These are phyloP conservation scores for Spea bombifrons DNA, from an alignment of 2,113 vertebrate genomes.

Conservation along the genomic window DNA sequence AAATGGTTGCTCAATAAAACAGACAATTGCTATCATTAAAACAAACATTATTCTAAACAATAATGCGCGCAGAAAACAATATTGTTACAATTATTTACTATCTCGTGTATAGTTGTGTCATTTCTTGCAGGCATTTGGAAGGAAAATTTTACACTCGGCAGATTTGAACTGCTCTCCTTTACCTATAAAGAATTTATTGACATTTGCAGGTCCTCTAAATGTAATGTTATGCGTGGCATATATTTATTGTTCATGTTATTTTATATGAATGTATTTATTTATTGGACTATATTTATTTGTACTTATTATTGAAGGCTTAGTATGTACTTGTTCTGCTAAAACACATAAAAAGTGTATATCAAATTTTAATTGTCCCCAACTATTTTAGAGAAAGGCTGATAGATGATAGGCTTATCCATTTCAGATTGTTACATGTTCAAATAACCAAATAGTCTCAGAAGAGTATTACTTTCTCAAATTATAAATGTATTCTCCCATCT, in stretches of 20 bases:
- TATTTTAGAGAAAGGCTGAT: too few relatives aligned
- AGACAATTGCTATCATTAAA: background rate
- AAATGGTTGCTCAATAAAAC: background rate
- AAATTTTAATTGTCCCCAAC: too few relatives aligned
- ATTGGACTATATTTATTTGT: background rate
- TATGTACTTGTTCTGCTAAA: too few relatives aligned
- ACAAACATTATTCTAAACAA: background rate
- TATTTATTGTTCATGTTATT: background rate
- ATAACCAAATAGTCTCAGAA: too few relatives aligned
- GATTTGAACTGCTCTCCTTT: background rate
- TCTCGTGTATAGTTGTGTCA: background rate
- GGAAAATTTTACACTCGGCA: background rate
- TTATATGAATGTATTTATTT: background rate
- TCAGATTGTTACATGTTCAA: too few relatives aligned
- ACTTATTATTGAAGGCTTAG: too few relatives aligned
- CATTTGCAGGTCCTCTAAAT: background rate
- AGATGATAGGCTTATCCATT: too few relatives aligned
- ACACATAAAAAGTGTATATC: too few relatives aligned
- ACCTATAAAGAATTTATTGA: background rate
- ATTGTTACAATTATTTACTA: background rate
- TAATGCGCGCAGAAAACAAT: background rate
- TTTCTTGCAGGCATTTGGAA: background rate
- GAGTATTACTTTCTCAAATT: too few relatives aligned
- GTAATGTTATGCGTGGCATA: background rate
- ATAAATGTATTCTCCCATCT: too few relatives aligned